These are phyloP conservation scores for Vanacampus margaritifer DNA, from an alignment of 2,113 vertebrate species.

Conservation along the genomic window DNA sequence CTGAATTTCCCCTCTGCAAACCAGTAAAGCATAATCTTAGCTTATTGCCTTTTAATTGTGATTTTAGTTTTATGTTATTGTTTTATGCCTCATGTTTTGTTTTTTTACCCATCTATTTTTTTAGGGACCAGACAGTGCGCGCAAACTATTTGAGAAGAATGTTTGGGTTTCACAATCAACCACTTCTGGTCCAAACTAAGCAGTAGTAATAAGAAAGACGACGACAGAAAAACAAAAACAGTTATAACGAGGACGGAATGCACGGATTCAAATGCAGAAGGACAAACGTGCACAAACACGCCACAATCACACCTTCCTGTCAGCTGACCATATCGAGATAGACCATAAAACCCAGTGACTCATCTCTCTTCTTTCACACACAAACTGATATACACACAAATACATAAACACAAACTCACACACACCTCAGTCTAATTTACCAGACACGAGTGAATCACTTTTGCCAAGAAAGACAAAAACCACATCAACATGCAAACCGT, in stretches of 20 bases:
- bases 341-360: neutral
- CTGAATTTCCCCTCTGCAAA: neutral
- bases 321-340: constrained; percentile 22
- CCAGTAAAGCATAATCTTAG: neutral
- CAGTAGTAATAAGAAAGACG: neutral
- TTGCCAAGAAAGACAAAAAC: constrained; percentile 33
- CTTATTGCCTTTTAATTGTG: neutral
- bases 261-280: constrained; percentile 10
- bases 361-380: neutral
- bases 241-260: neutral
- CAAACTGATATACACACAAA: neutral
- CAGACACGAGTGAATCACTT: constrained; percentile 53
- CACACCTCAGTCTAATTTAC: constrained; percentile 17
- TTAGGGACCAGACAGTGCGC: neutral
- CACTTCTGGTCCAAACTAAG: neutral
- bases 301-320: constrained; percentile 26
- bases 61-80: neutral
- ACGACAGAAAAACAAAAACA: constrained; percentile 11
- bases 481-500: constrained; percentile 26
- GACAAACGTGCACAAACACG: constrained; percentile 2
- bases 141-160: neutral
- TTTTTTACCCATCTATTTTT: too few relatives aligned
- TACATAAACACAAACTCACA: constrained; percentile 40
- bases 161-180: neutral
- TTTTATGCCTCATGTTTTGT: neutral